A percentile compares a stretch with the other conserved stretches of the same genome.
Evolutionary conservation across 2,113 vertebrate genomes (phyloP).

Genomic region (Indicator maculatus): DNA sequence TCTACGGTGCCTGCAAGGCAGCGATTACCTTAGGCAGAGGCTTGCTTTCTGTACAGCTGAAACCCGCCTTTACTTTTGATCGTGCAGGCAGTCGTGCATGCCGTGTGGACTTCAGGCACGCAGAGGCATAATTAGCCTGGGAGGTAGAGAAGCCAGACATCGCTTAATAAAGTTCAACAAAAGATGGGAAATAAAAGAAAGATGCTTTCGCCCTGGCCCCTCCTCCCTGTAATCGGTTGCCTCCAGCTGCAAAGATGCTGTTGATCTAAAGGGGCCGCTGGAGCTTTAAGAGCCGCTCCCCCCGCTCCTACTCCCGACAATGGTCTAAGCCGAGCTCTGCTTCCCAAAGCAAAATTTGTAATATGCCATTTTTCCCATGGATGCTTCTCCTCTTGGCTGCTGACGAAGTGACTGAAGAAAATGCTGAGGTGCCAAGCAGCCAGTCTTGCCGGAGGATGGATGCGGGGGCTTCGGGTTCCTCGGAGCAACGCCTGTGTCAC

Average conservation of each 20-base stretch:
- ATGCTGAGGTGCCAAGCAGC: constrained; percentile 72
- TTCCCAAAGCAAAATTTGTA: constrained; percentile 91
- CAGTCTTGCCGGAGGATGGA: constrained; percentile 54
- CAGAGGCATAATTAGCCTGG: not conserved
- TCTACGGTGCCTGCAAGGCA: not conserved
- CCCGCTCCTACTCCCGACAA: constrained; percentile 79
- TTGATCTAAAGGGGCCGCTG: constrained; percentile 71
- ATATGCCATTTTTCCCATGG: constrained; percentile 93
- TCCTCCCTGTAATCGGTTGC: not conserved
- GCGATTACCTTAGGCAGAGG: not conserved
- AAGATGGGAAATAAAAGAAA: constrained; percentile 32
- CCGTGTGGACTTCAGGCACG: not conserved
- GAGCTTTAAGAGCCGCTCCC: constrained; percentile 91
- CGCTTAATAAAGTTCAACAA: not conserved
- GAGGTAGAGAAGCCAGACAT: not conserved
- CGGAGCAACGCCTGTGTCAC: constrained; percentile 68
- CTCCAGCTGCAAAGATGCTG: constrained; percentile 60
- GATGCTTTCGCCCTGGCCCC: constrained; percentile 2
- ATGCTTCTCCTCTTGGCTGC: constrained; percentile 75
- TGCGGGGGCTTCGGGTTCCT: constrained; percentile 48
- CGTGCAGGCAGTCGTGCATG: not conserved
- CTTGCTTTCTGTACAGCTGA: not conserved
- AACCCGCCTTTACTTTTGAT: not conserved
- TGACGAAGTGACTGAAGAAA: constrained; percentile 74
- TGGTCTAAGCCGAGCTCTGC: constrained; percentile 93